Evolutionary conservation across 2,888 invertebrate genomes (phyloP).

Genomic region (Agrochola circellaris): DNA sequence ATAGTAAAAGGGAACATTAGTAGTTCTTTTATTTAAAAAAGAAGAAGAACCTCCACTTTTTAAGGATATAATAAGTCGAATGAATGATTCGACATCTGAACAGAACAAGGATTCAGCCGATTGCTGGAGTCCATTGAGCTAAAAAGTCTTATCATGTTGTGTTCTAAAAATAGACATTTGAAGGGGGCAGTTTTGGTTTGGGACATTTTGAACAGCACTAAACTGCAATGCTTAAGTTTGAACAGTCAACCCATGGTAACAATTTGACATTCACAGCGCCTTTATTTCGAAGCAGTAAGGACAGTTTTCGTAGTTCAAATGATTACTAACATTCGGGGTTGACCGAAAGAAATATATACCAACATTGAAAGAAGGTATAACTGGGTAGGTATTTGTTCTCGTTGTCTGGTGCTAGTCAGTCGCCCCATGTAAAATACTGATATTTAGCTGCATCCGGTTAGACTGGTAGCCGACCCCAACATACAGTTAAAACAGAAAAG

Average conservation of each 20-base stretch:
- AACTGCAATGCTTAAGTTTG: background rate
- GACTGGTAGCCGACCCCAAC: background rate
- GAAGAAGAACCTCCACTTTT: conserved; percentile 32
- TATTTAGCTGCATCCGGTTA: background rate
- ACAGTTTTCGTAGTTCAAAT: background rate
- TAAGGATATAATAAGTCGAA: background rate
- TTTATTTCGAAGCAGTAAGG: background rate
- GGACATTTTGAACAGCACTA: background rate
- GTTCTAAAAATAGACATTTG: background rate
- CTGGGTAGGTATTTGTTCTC: background rate
- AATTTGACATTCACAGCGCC: background rate
- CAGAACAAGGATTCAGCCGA: background rate
- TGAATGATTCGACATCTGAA: background rate
- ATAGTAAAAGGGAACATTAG: conserved; percentile 21
- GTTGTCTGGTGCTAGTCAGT: background rate
- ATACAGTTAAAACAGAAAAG: background rate
- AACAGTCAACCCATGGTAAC: background rate
- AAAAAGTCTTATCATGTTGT: background rate
- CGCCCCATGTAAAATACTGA: background rate
- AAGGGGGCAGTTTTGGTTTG: background rate
- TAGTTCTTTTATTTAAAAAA: conserved; percentile 54
- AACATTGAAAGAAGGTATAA: background rate
- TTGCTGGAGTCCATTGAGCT: background rate
- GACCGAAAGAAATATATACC: background rate
- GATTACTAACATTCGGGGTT: background rate